A percentile compares a stretch with the other conserved stretches of the same genome.
These are phyloP conservation scores for Coregonus clupeaformis DNA, from an alignment of 2,113 vertebrate species.

Conservation along the genomic window DNA sequence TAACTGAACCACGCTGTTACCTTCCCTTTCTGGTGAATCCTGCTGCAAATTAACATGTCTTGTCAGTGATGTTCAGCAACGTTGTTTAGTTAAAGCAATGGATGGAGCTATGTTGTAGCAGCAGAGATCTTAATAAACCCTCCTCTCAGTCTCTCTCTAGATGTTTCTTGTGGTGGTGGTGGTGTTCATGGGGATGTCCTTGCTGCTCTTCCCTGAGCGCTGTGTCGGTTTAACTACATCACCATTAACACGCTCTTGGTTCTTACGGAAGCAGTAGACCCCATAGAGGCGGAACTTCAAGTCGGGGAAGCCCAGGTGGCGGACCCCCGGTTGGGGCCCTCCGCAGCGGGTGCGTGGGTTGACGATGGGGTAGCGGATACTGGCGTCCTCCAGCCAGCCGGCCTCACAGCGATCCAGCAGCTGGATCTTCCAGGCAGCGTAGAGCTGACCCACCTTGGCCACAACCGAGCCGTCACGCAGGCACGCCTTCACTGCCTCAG, in stretches of 20 bases:
- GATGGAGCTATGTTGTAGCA: constrained; percentile 49
- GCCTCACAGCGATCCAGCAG: constrained; percentile 91
- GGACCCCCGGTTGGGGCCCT: constrained; percentile 83
- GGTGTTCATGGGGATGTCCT: constrained; percentile 36
- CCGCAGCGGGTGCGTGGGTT: constrained; percentile 89
- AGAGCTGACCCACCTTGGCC: constrained; percentile 93
- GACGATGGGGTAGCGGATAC: constrained; percentile 93
- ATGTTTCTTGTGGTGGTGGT: constrained; percentile 43
- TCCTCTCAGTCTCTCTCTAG: constrained; percentile 34
- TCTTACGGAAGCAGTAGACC: constrained; percentile 83
- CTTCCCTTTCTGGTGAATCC: no score
- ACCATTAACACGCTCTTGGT: constrained; percentile 39
- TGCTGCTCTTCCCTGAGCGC: constrained; percentile 24
- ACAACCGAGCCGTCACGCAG: constrained; percentile 74
- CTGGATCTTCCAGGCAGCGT: constrained; percentile 92
- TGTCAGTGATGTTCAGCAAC: constrained; percentile 37
- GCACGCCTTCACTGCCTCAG: constrained; percentile 83
- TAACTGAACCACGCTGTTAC: constrained; percentile 33
- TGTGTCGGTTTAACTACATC: not conserved
- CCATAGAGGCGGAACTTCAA: constrained; percentile 89
- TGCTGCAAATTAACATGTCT: constrained; percentile 10
- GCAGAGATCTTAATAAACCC: constrained; percentile 24
- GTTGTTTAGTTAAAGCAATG: constrained; percentile 43
- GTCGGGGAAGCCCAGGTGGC: constrained; percentile 90
- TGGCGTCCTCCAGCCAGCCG: constrained; percentile 90